Conservation (phyloP, 2,113 vertebrate genomes). For the Thymallus thymallus region DNA sequence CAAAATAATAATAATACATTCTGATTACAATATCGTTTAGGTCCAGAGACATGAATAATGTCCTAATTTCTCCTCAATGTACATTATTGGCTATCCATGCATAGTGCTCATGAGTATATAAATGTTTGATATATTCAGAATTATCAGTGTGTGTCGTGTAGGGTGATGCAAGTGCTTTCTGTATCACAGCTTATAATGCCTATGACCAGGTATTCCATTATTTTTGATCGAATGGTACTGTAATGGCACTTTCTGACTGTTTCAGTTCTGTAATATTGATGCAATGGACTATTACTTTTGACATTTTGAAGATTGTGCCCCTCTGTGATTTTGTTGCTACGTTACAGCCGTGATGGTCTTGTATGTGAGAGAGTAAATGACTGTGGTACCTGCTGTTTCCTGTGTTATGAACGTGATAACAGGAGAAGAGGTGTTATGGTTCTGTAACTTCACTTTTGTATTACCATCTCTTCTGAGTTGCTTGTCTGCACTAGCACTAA, state of each 20-base stretch:
- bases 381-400: constrained; percentile 30
- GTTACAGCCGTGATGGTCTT: constrained; percentile 41
- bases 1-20: constrained; percentile 63
- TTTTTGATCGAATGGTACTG: constrained; percentile 16
- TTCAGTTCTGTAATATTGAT: constrained; percentile 11
- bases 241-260: background rate
- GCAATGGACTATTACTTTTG: constrained; percentile 59
- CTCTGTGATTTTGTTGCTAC: constrained; percentile 51
- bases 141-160: background rate
- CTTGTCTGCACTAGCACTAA: background rate
- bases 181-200: constrained; percentile 28
- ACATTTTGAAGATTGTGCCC: constrained; percentile 43
- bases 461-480: background rate
- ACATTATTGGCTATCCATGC: constrained; percentile 20
- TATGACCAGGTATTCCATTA: constrained; percentile 27
- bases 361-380: constrained; percentile 50
- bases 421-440: constrained; percentile 32
- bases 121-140: background rate
- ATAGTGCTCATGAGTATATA: constrained; percentile 17
- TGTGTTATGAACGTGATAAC: constrained; percentile 31
- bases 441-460: constrained; percentile 12
- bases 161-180: constrained; percentile 17
- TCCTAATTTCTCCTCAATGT: constrained; percentile 34
- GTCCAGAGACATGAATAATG: constrained; percentile 46
- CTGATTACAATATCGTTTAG: constrained; percentile 57